These are phyloP conservation scores for Turnix velox DNA, from an alignment of 2,113 vertebrate genomes.

Conservation along the genomic window DNA sequence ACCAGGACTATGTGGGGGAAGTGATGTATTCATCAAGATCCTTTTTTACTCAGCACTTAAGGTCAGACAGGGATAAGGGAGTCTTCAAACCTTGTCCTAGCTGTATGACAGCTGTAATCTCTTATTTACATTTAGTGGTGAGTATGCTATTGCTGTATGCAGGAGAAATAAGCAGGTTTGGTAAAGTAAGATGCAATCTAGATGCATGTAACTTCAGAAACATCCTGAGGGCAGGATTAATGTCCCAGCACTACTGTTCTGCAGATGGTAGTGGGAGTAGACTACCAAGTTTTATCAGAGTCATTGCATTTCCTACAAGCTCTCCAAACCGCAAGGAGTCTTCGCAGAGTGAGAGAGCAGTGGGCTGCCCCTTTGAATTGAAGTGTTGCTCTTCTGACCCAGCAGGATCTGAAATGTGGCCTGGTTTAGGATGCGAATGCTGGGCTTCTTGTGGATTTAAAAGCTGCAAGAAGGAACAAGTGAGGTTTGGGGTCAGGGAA, in stretches of 20 bases:
- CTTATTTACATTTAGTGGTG: not conserved
- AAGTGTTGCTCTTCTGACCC: not conserved
- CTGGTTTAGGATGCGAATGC: not conserved
- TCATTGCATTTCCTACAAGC: not conserved
- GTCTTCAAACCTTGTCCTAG: not conserved
- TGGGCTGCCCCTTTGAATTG: not conserved
- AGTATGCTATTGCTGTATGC: not conserved
- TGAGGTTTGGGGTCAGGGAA: not conserved
- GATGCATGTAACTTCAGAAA: not conserved
- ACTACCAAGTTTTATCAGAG: not conserved
- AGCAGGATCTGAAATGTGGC: not conserved
- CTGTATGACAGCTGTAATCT: constrained; percentile 6
- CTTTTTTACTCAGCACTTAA: not conserved
- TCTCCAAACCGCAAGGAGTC: not conserved
- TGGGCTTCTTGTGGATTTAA: not conserved
- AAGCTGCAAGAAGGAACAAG: not conserved
- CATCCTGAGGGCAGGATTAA: constrained; percentile 23
- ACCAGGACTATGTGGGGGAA: not conserved
- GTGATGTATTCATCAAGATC: not conserved
- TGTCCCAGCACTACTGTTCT: not conserved
- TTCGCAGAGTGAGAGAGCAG: not conserved
- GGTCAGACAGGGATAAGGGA: not conserved
- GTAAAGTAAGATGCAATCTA: not conserved
- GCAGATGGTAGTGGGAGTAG: not conserved
- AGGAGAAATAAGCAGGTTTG: not conserved